phyloP scores from a whole-genome alignment of 1,140 invertebrate genomes.

The Drosophila lacertosa region DNA sequence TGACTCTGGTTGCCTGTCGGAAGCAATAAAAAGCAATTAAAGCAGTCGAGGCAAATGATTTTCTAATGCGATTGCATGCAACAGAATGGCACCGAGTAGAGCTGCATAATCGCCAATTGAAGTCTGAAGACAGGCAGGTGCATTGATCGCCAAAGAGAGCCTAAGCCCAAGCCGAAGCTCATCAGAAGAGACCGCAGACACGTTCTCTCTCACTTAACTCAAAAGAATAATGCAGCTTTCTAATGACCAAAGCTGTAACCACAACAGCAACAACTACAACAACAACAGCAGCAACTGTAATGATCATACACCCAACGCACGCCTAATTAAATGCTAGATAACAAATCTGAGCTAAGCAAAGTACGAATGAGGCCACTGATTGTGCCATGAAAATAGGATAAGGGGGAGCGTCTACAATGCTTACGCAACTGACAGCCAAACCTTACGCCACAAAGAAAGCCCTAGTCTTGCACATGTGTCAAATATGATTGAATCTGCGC shows the following conservation, averaged over 20 bases:
- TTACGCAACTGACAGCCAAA: slow-evolving; percentile 56
- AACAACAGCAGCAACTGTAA: slow-evolving; percentile 15
- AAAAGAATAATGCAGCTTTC: slow-evolving; percentile 62
- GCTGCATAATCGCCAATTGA: slow-evolving; percentile 59
- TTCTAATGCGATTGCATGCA: slow-evolving; percentile 62
- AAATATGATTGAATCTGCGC: slow-evolving; percentile 52
- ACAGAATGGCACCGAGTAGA: slow-evolving; percentile 41
- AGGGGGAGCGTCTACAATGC: slow-evolving; percentile 21
- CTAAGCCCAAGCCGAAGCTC: neutral
- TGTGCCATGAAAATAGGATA: slow-evolving; percentile 32
- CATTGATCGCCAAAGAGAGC: slow-evolving; percentile 55
- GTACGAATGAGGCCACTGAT: slow-evolving; percentile 65
- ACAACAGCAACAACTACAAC: slow-evolving; percentile 24
- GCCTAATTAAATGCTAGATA: slow-evolving; percentile 77
- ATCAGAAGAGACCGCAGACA: slow-evolving; percentile 16
- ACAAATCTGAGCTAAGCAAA: slow-evolving; percentile 48
- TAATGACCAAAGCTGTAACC: slow-evolving; percentile 60
- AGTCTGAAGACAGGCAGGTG: slow-evolving; percentile 45
- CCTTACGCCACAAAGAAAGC: slow-evolving; percentile 61
- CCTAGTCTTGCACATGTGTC: slow-evolving; percentile 42
- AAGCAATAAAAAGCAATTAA: slow-evolving; percentile 78
- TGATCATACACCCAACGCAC: slow-evolving; percentile 64
- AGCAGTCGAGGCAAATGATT: slow-evolving; percentile 58
- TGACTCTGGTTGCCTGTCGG: slow-evolving; percentile 40
- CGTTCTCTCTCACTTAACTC: slow-evolving; percentile 1